Conservation (phyloP, 2,797 vertebrate species). For the Leptodactylus fallax region DNA sequence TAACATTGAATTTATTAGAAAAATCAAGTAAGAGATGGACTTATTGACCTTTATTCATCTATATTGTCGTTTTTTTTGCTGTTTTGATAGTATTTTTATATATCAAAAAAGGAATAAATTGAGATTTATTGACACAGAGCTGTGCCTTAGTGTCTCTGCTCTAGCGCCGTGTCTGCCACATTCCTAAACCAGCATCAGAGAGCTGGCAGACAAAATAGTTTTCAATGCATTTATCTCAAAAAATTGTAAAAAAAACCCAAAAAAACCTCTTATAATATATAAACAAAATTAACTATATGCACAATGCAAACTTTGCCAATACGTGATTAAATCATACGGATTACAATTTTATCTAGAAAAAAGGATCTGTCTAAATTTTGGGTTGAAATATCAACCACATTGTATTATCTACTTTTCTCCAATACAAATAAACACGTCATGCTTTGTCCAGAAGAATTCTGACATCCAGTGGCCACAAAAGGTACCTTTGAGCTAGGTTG, state of each 20-base stretch:
- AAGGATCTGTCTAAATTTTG: neutral
- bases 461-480: constrained; percentile 73
- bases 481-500: constrained; percentile 53
- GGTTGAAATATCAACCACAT: neutral
- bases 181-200: neutral
- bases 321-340: neutral
- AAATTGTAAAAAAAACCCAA: neutral
- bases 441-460: constrained; percentile 65
- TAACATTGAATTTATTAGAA: no score
- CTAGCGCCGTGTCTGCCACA: no score
- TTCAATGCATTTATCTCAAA: neutral
- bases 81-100: no score
- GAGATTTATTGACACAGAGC: no score
- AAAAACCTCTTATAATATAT: no score
- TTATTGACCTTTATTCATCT: no score
- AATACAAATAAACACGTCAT: constrained; percentile 32
- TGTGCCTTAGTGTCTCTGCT: no score
- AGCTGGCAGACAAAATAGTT: neutral
- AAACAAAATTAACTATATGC: no score
- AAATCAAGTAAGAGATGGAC: no score
- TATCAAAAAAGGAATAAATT: no score
- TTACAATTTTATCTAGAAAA: neutral
- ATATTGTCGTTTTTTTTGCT: no score
- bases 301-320: no score
- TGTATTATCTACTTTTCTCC: neutral